Evolutionary conservation across 2,113 vertebrate genomes (phyloP).

Genomic region (Podocnemis expansa): DNA sequence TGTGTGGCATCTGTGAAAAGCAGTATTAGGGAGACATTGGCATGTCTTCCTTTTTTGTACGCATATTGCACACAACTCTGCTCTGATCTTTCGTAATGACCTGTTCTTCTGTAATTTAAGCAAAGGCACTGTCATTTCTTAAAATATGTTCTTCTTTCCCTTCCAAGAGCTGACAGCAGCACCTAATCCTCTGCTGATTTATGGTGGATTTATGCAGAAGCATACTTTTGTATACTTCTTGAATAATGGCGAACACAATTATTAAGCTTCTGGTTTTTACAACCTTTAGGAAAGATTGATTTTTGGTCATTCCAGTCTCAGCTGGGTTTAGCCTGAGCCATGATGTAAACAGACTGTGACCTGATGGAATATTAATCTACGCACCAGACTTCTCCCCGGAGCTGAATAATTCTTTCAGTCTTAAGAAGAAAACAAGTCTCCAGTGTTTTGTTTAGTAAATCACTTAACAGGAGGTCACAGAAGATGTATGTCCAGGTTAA

Average conservation of each 20-base stretch:
- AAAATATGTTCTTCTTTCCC: neutral
- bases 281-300: slow-evolving; percentile 69
- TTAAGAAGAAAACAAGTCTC: slow-evolving; percentile 41
- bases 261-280: slow-evolving; percentile 63
- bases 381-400: neutral
- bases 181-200: slow-evolving; percentile 58
- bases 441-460: slow-evolving; percentile 64
- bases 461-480: slow-evolving; percentile 55
- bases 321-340: slow-evolving; percentile 52
- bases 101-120: slow-evolving; percentile 45
- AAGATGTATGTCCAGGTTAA: slow-evolving; percentile 38
- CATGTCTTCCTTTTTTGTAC: neutral
- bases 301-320: slow-evolving; percentile 46
- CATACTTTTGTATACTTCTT: slow-evolving; percentile 37
- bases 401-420: slow-evolving; percentile 40
- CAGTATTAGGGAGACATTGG: neutral
- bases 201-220: slow-evolving; percentile 60
- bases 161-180: neutral
- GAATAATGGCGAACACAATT: slow-evolving; percentile 61
- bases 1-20: neutral
- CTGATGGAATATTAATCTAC: slow-evolving; percentile 58
- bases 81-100: neutral
- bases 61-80: neutral
- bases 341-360: slow-evolving; percentile 64
- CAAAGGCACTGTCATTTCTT: neutral